Base-by-base conservation (phyloP, 2,113 vertebrate genomes). In the Rana temporaria region DNA sequence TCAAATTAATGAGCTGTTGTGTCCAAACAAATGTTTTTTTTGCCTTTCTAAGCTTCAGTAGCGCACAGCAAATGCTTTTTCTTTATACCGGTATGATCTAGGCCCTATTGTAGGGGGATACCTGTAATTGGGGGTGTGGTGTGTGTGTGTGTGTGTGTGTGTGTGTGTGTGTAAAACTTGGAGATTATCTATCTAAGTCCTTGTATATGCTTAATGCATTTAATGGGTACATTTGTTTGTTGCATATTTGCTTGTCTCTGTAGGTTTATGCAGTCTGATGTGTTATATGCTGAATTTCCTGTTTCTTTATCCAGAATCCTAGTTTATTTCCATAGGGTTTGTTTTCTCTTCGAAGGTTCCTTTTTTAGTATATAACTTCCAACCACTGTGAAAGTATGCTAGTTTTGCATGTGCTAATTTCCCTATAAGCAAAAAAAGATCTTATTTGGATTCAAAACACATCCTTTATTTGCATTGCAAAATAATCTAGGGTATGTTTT, bases 341-440 rank as follows among this genome's bases (percentile, higher is more conserved):
- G 30, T 56, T 55, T 67, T 66, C 24, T 55, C 56, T 56, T 67
- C 77, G 34, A 18, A 38, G 64, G 18, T 66, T 65, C 63, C 24
- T 34, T 19, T 19, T 67, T 24, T 67, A 53, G 24, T 79, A 22
- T 34, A 7, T 67, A 24, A 65, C 17, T 24, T 64, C 15, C 19
- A 53, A 34, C 60, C 8, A n/a, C 16, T 48, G 24, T 24, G 19
- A 55, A 17, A 14, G 19, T 18, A 19, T 24, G 24, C 60, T 66
- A 16, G 30, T 82, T 82, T 30, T 82, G 80, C 80, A 82, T 82
- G 5, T 42, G 20, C 52, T 56, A 14, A 74, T 82, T 82, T 82
- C 8, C 80, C 18, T 82, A 82, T 66, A 82, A 9, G 62, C 80
- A 82, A 74, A 82, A 69, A 60, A 26, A 56, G 16, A 15, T 82